Evolutionary conservation across 2,113 vertebrate species (phyloP).

Genomic region (Scopus umbretta): DNA sequence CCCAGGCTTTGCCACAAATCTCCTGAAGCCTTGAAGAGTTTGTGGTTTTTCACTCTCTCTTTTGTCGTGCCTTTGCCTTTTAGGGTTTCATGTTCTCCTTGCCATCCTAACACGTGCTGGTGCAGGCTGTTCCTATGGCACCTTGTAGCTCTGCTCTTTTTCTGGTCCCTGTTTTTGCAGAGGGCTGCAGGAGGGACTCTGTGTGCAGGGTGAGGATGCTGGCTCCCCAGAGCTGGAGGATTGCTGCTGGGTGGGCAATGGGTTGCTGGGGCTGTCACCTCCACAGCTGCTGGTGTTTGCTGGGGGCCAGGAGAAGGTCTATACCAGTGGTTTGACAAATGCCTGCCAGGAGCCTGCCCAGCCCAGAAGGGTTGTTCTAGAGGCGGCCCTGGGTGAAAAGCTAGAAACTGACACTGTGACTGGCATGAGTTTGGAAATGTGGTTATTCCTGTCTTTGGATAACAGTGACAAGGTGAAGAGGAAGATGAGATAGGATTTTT

Average conservation of each 20-base stretch:
- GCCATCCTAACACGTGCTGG: rapidly evolving
- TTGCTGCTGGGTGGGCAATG: background rate
- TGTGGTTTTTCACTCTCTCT: background rate
- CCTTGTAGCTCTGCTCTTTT: background rate
- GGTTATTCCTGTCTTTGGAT: background rate
- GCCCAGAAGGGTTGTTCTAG: background rate
- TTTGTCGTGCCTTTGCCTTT: background rate
- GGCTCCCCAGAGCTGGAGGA: background rate
- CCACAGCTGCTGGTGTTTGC: rapidly evolving
- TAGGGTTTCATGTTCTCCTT: background rate
- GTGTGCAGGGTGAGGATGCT: background rate
- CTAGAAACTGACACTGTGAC: background rate
- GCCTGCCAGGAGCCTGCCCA: background rate
- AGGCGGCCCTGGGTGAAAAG: background rate
- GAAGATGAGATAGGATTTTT: background rate
- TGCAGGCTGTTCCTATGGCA: background rate
- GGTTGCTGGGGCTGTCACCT: background rate
- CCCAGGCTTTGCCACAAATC: background rate
- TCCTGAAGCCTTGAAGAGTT: background rate
- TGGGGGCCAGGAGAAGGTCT: background rate
- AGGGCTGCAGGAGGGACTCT: background rate
- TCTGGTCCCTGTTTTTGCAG: background rate
- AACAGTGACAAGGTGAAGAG: background rate
- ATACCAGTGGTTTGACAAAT: background rate
- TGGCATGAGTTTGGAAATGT: background rate